Conservation (phyloP, 2,797 vertebrate species). For the Sebastes itinus region DNA sequence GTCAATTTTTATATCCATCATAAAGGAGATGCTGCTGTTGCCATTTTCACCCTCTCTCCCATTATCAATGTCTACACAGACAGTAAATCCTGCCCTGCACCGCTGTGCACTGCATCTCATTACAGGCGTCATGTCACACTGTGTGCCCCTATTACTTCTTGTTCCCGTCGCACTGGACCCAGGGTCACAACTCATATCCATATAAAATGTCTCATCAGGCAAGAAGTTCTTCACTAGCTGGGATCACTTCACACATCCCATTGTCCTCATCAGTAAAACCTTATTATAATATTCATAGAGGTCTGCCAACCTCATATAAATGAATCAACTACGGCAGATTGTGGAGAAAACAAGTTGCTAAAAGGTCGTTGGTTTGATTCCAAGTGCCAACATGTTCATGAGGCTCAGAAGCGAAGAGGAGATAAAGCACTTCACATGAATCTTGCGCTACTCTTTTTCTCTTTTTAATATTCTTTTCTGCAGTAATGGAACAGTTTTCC, state of each 20-base stretch:
- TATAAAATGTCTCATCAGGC: slow-evolving; percentile 50
- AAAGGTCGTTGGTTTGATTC: slow-evolving; percentile 3
- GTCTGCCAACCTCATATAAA: neutral
- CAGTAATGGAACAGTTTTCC: neutral
- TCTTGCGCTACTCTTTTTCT: neutral
- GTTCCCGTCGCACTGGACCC: slow-evolving; percentile 32
- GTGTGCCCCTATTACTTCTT: slow-evolving; percentile 34
- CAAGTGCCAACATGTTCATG: neutral
- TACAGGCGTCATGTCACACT: slow-evolving; percentile 51
- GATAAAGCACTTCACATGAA: neutral
- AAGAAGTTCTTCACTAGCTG: slow-evolving; percentile 20
- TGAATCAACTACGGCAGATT: neutral
- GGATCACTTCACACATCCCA: slow-evolving; percentile 1
- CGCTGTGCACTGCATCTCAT: slow-evolving; percentile 58
- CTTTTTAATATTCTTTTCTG: neutral
- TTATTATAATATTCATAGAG: slow-evolving; percentile 6
- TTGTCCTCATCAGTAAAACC: slow-evolving; percentile 5
- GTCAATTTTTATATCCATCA: slow-evolving; percentile 62
- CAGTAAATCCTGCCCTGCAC: slow-evolving; percentile 49
- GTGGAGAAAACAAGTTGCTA: neutral
- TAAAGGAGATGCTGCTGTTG: slow-evolving; percentile 59
- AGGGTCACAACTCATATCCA: slow-evolving; percentile 59
- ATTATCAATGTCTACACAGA: slow-evolving; percentile 64
- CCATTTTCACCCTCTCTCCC: slow-evolving; percentile 52
- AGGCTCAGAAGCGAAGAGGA: neutral